Conservation (phyloP, 2,797 vertebrate genomes). For the Mus minutoides region DNA sequence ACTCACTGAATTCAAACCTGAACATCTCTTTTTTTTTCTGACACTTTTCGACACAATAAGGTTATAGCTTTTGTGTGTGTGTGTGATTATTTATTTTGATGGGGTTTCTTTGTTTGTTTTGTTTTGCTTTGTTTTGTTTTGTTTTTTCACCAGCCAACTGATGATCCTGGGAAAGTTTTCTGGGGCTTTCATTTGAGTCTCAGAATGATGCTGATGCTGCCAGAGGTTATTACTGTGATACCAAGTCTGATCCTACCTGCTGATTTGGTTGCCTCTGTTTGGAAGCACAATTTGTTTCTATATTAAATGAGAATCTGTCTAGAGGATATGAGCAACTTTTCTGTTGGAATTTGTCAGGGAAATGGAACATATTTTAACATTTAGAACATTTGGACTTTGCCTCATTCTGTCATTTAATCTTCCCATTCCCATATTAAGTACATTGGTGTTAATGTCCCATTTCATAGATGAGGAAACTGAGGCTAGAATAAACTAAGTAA, state of each 20-base stretch:
- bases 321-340: neutral
- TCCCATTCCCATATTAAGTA: neutral
- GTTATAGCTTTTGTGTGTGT: too few species aligned
- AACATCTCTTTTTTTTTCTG: conserved; percentile 6
- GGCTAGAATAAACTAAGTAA: neutral
- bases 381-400: neutral
- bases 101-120: too few species aligned
- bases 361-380: neutral
- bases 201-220: conserved; percentile 3
- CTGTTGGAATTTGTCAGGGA: neutral
- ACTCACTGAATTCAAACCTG: neutral
- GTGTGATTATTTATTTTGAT: too few species aligned
- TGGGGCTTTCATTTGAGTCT: neutral
- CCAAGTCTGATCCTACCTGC: conserved; percentile 1
- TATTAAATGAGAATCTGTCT: neutral
- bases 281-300: conserved; percentile 25
- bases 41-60: conserved; percentile 26
- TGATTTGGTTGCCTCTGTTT: conserved; percentile 7
- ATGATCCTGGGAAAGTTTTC: neutral
- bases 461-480: neutral
- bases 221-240: neutral
- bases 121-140: neutral
- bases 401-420: neutral
- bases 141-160: neutral
- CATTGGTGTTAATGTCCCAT: too few species aligned